Evolutionary conservation across 2,888 invertebrate genomes (phyloP), one percentile per base, ranked within the genome.

Genomic region (Nomada goodeniana): DNA sequence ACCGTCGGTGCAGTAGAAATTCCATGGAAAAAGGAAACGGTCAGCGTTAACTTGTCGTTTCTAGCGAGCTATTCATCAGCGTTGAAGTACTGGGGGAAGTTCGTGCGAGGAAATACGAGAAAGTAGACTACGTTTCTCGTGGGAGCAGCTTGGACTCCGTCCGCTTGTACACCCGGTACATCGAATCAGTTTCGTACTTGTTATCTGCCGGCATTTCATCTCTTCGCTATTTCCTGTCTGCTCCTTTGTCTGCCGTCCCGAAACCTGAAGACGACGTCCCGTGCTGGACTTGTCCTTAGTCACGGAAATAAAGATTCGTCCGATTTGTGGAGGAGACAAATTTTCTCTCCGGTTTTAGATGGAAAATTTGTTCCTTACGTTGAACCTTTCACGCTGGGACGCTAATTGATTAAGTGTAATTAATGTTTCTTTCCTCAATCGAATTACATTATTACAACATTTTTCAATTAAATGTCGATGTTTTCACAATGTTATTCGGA

Each of bases 131-230:
- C 57, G 76, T 70, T 60, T 82, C 87, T 75, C 80, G 3, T 10
- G 77, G 74, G 86, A 76, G 29, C 52, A 68, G 63, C 60, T 4
- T 63, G 73, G 64, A 79, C 73, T 53, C 63, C 57, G 72, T 69
- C 72, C 70, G 64, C 47, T 50, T 13, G 59, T 42, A 60, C 72
- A 77, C 71, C 52, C 59, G 73, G 80, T 85, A 85, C 76, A 79
- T 73, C 77, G 81, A 83, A 80, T 86, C 88, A 74, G 76, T 75
- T 72, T 80, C 69, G 71, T 47, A 75, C 83, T 88, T 79, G 88
- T 87, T 88, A 88, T 88, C 86, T 68, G 60, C 23, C 53, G 36
- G 68, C 73, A 81, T 77, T 86, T 86, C 81, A 83, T 87, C 86
- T 67, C 83, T 78, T 78, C 72, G 80, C 65, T 76, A 70, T 87